Evolutionary conservation across 2,888 invertebrate genomes (phyloP).

Genomic region (Dicyrtoma fusca): DNA sequence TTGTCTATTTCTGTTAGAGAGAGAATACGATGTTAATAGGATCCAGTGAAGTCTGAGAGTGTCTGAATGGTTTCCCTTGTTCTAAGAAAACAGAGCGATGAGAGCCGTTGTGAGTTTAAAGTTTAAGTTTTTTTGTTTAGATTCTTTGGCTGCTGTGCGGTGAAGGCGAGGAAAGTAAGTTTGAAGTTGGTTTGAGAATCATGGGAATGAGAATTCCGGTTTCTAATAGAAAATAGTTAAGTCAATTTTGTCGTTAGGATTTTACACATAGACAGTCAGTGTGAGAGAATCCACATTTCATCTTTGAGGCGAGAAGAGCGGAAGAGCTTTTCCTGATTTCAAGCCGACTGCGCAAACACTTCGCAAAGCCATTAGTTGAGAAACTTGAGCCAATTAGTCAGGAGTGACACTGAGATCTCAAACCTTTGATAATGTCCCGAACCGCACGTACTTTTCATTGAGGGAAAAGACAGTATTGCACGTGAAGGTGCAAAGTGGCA

Average conservation of each 20-base stretch:
- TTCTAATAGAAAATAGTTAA: slow-evolving; percentile 27
- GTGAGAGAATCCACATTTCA: background rate
- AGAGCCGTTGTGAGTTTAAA: background rate
- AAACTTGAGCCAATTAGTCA: slow-evolving; percentile 38
- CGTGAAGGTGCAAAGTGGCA: too few species aligned
- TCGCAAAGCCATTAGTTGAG: slow-evolving; percentile 31
- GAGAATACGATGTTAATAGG: too few species aligned
- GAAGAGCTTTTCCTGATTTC: slow-evolving; percentile 12
- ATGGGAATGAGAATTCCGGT: background rate
- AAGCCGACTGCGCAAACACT: slow-evolving; percentile 32
- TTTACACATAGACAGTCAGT: background rate
- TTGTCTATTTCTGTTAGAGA: too few species aligned
- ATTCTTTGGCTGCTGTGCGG: background rate
- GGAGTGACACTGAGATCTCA: slow-evolving; percentile 13
- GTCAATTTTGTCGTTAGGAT: slow-evolving; percentile 8
- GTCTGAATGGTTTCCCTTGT: too few species aligned
- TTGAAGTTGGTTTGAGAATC: too few species aligned
- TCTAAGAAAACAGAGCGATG: background rate
- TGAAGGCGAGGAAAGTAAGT: too few species aligned
- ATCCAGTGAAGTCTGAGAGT: too few species aligned
- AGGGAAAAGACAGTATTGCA: background rate
- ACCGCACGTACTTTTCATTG: slow-evolving; percentile 1
- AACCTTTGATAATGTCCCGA: slow-evolving; percentile 27
- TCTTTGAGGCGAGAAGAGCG: slow-evolving; percentile 5
- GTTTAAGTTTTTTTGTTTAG: too few species aligned